phyloP scores from a whole-genome alignment of 2,113 vertebrate genomes.

The Hylia prasina region DNA sequence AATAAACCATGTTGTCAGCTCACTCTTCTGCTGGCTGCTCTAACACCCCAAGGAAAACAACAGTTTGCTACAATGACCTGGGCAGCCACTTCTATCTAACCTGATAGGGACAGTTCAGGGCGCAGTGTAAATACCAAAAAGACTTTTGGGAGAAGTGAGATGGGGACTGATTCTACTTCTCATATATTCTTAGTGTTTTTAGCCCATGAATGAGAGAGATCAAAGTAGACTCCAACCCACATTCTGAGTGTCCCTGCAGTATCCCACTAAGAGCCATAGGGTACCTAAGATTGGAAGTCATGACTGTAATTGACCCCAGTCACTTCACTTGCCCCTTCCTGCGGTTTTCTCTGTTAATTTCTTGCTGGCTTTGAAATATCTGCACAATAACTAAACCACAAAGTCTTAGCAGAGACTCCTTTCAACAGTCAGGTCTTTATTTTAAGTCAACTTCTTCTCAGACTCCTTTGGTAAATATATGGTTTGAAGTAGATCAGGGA shows the following conservation, averaged over 20 bases:
- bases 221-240: neutral
- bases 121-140: neutral
- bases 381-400: constrained; percentile 40
- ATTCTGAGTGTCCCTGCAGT: neutral
- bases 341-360: neutral
- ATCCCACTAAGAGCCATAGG: neutral
- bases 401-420: constrained; percentile 52
- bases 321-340: neutral
- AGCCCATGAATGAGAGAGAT: neutral
- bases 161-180: neutral
- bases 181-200: neutral
- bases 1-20: neutral
- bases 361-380: neutral
- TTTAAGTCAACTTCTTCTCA: constrained; percentile 51
- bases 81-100: neutral
- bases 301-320: neutral
- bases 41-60: neutral
- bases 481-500: constrained; percentile 57
- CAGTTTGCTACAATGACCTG: neutral
- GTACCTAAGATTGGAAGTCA: neutral
- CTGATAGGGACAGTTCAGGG: neutral
- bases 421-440: constrained; percentile 51
- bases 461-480: constrained; percentile 63
- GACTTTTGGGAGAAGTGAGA: neutral
- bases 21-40: neutral